These are phyloP conservation scores for Hemistola chrysoprasaria DNA, from an alignment of 2,888 invertebrate species.

Conservation along the genomic window DNA sequence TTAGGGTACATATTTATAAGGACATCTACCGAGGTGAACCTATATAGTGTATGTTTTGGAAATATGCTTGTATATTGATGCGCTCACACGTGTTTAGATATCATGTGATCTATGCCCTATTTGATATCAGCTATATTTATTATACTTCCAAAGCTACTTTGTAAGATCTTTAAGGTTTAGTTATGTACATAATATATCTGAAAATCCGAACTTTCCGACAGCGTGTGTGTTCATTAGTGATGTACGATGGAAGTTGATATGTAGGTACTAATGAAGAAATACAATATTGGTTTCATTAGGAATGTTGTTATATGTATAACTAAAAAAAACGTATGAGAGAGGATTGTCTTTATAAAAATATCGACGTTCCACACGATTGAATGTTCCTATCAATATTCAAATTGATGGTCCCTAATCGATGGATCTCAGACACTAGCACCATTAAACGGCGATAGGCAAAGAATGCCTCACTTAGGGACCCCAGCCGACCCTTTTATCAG, in stretches of 20 bases:
- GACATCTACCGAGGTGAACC: no score
- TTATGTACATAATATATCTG: no score
- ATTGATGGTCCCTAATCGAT: constrained; percentile 64
- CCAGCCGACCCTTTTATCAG: constrained; percentile 73
- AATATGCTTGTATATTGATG: constrained; percentile 29
- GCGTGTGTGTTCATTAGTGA: no score
- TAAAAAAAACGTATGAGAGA: constrained; percentile 46
- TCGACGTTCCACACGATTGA: constrained; percentile 42
- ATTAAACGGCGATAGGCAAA: constrained; percentile 74
- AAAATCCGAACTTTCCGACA: no score
- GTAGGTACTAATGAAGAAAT: constrained; percentile 12
- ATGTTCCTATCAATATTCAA: constrained; percentile 73
- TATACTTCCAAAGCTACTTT: no score
- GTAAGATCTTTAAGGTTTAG: no score
- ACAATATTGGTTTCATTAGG: constrained; percentile 27
- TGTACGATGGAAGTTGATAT: no score
- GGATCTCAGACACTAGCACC: constrained; percentile 68
- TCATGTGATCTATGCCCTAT: constrained; percentile 8
- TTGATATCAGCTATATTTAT: constrained; percentile 6
- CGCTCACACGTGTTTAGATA: constrained; percentile 21
- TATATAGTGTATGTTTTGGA: constrained; percentile 19
- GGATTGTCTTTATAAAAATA: constrained; percentile 52
- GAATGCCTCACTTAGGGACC: constrained; percentile 73
- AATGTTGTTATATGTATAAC: constrained; percentile 30
- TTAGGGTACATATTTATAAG: constrained; percentile 15